Base-by-base conservation (phyloP, 1,140 invertebrate genomes). In the Maniola jurtina region DNA sequence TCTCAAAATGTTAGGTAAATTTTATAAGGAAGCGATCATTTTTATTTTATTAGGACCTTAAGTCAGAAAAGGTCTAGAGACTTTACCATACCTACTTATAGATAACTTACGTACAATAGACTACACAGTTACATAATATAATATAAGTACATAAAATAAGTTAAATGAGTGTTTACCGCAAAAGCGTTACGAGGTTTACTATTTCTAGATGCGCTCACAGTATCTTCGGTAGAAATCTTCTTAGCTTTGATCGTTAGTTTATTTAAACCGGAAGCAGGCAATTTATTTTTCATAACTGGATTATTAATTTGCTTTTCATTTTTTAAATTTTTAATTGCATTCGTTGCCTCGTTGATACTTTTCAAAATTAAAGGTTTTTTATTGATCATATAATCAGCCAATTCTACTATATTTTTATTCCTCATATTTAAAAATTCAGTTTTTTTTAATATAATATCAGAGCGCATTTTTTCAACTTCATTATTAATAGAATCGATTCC, bases 321-420 rank as follows among this genome's bases (percentile, higher is more conserved):
- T 5, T 50, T 59, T 16, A 85, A 10, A 40, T 75, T 66, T 40
- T 74, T 72, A 36, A 81, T 73, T 56, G 72, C 66, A 0, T 61
- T 45, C 16, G 38, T 57, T 55, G 76, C 78, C 13, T 76, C 73
- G 36, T 71, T 35, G 48, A 88, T 76, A 6, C 54, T 59, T 45
- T 78, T 62, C 25, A 77, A 35, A 38, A 65, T 61, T 45, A 72
- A 65, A 9, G 81, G 77, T 59, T 71, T 62, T 57, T 83, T 76
- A 9, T 77, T 45, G 15, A 78, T 33, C 0, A 89, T 61, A 55
- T 70, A 88, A 40, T 79, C 62, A 7, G 80, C 84, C 25, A 89
- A 5, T 75, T 81, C 74, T 63, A 88, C 68, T 38, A 80, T 65
- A 25, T 65, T 70, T 70, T 72, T 67, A 66, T 58, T 77, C 34